These are phyloP conservation scores for Gobio occitaniae DNA, from an alignment of 2,797 vertebrate genomes.

Conservation along the genomic window DNA sequence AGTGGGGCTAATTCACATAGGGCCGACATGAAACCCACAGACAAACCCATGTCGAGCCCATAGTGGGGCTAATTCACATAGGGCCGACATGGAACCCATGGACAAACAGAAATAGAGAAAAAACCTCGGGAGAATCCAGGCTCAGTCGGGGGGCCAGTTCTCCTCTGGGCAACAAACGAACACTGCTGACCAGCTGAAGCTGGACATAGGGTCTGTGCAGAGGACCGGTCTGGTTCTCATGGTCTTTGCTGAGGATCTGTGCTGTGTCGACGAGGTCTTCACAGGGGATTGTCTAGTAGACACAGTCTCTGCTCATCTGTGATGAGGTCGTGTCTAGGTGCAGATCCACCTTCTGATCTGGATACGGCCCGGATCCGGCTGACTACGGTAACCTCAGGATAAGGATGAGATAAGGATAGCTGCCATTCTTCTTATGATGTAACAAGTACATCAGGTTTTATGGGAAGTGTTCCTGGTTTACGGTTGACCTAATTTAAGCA, in stretches of 20 bases:
- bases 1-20: too few relatives aligned
- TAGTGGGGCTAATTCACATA: too few relatives aligned
- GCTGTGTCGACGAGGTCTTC: background rate
- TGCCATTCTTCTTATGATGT: background rate
- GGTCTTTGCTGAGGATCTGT: conserved; percentile 3
- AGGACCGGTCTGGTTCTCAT: background rate
- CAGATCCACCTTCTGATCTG: background rate
- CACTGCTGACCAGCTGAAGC: background rate
- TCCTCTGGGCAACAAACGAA: background rate
- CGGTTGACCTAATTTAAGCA: background rate
- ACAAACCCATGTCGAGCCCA: too few relatives aligned
- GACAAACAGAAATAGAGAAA: background rate
- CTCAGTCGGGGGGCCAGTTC: background rate
- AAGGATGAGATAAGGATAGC: background rate
- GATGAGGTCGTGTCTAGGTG: background rate
- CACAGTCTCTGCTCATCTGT: background rate
- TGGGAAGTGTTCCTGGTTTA: background rate
- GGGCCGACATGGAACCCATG: too few relatives aligned
- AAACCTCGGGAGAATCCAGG: background rate
- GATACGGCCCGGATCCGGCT: background rate
- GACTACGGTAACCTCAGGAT: background rate
- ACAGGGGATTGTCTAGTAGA: background rate
- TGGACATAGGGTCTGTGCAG: background rate
- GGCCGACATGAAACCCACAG: too few relatives aligned
- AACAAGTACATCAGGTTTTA: background rate